These are phyloP conservation scores for Tangara arthus DNA, from an alignment of 2,797 vertebrate genomes.

Conservation along the genomic window DNA sequence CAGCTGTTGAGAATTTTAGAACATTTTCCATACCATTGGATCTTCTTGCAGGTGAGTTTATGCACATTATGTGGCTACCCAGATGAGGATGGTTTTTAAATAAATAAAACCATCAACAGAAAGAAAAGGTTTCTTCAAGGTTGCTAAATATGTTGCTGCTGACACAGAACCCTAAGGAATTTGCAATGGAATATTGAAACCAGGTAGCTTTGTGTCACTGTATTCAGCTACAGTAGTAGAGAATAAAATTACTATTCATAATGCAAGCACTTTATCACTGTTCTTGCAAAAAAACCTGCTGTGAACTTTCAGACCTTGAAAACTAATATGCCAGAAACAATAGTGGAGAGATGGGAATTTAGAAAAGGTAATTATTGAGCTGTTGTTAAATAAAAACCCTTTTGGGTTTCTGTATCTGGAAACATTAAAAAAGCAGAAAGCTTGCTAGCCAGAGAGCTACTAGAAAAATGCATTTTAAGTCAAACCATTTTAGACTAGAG, in stretches of 20 bases:
- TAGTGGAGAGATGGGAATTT: conserved; percentile 7
- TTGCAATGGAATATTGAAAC: conserved; percentile 25
- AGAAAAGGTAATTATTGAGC: conserved; percentile 61
- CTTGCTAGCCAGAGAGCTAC: background rate
- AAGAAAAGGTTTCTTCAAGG: conserved; percentile 32
- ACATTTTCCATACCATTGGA: background rate
- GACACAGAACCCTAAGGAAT: conserved; percentile 53
- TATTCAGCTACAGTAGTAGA: background rate
- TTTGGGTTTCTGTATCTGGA: conserved; percentile 10
- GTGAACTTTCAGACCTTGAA: conserved; percentile 63
- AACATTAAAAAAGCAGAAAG: background rate
- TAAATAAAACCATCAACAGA: conserved; percentile 22
- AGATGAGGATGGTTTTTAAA: background rate
- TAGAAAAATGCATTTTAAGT: conserved; percentile 32
- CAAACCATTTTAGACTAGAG: conserved; percentile 15
- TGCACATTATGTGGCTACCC: background rate
- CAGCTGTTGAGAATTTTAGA: background rate
- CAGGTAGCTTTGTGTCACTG: conserved; percentile 3
- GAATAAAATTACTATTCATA: conserved; percentile 66
- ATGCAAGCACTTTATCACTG: conserved; percentile 33
- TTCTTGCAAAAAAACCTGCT: conserved; percentile 28
- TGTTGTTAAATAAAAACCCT: conserved; percentile 53
- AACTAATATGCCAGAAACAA: conserved; percentile 65
- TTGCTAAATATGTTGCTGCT: conserved; percentile 46
- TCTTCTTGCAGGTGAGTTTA: background rate